These are phyloP conservation scores for Tinea semifulvella DNA, from an alignment of 2,888 invertebrate species.

Conservation along the genomic window DNA sequence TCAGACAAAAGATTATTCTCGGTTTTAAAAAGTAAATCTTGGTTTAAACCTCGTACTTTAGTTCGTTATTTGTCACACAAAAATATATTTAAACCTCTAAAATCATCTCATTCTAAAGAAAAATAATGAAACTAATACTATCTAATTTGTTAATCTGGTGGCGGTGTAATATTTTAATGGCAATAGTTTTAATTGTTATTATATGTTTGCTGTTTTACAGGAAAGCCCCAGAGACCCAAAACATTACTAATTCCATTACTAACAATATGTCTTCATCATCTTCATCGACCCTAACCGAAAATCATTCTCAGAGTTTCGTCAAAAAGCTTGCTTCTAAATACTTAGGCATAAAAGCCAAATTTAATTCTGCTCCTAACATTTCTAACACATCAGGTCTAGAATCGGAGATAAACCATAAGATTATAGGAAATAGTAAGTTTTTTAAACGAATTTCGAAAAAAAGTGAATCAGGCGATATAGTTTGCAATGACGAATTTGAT, in stretches of 20 bases:
- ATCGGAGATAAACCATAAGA: conserved; percentile 41
- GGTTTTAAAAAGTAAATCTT: background rate
- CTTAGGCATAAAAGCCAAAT: conserved; percentile 60
- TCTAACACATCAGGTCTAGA: conserved; percentile 43
- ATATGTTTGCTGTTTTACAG: conserved; percentile 43
- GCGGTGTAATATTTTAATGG: conserved; percentile 2
- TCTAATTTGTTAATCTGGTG: conserved; percentile 9
- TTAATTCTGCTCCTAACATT: conserved; percentile 61
- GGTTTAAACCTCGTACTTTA: no score
- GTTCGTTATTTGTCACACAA: no score
- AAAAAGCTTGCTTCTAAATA: conserved; percentile 64
- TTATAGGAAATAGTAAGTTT: conserved; percentile 59
- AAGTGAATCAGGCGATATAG: conserved; percentile 53
- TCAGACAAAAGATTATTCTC: background rate
- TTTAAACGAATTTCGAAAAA: conserved; percentile 56
- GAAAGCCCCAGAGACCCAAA: conserved; percentile 59
- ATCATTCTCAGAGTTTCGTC: conserved; percentile 55
- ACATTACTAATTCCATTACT: conserved; percentile 52
- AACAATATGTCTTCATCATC: conserved; percentile 49
- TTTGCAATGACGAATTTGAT: conserved; percentile 57
- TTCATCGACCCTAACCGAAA: conserved; percentile 54
- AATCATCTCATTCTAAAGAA: no score
- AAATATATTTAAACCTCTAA: no score
- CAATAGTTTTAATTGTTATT: conserved; percentile 12
- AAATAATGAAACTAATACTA: no score